These are phyloP conservation scores for Andrena chrysosceles DNA, from an alignment of 2,888 invertebrate genomes.

Conservation along the genomic window DNA sequence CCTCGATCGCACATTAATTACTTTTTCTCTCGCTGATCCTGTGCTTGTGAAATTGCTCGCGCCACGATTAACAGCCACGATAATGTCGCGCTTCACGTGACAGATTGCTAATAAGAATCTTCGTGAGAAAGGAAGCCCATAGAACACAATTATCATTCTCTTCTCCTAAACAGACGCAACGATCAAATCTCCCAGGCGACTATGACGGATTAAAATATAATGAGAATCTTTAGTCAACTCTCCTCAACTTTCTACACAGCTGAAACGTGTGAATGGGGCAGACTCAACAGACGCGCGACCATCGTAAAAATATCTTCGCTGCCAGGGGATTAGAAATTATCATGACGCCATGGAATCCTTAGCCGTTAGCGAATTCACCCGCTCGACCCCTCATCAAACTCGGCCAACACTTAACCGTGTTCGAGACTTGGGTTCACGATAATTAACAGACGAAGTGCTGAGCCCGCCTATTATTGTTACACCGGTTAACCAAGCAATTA, in stretches of 20 bases:
- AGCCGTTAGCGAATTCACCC: not conserved
- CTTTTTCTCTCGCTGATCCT: slow-evolving; percentile 2
- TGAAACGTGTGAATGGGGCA: too few relatives aligned
- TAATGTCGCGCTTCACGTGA: slow-evolving; percentile 8
- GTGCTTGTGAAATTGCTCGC: slow-evolving; percentile 6
- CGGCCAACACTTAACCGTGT: not conserved
- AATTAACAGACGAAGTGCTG: slow-evolving; percentile 34
- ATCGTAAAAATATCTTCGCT: not conserved
- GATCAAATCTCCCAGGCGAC: slow-evolving; percentile 13
- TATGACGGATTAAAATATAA: slow-evolving; percentile 23
- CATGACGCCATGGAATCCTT: not conserved
- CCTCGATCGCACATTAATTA: slow-evolving; percentile 10
- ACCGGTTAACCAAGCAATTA: slow-evolving; percentile 53
- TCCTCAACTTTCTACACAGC: too few relatives aligned
- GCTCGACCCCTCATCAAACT: not conserved
- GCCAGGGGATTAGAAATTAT: not conserved
- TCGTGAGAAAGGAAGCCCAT: slow-evolving; percentile 34
- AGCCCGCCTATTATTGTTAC: slow-evolving; percentile 41
- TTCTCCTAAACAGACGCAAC: slow-evolving; percentile 2
- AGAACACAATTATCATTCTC: slow-evolving; percentile 12
- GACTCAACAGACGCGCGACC: too few relatives aligned
- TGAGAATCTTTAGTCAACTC: slow-evolving; percentile 17
- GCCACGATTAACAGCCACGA: not conserved
- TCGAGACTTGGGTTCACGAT: not conserved
- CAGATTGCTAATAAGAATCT: slow-evolving; percentile 24